A percentile compares a stretch with the other conserved stretches of the same genome.
Conservation (phyloP, 2,113 vertebrate genomes). For the Zosterops hypoxanthus region DNA sequence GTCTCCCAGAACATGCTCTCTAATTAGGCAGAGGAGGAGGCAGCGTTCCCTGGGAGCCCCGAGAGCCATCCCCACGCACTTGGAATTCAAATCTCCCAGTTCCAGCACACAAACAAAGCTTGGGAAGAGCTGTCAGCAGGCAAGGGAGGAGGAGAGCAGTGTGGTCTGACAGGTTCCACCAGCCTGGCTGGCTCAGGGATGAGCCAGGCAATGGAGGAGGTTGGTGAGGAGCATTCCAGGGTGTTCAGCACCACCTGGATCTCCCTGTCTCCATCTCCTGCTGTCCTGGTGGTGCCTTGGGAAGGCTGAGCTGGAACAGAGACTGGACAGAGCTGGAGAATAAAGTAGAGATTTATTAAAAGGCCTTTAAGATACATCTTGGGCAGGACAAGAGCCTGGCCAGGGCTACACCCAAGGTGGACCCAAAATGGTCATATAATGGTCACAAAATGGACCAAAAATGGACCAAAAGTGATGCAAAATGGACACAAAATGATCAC, state of each 20-base stretch:
- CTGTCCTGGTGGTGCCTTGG: neutral
- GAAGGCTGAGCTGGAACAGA: neutral
- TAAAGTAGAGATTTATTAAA: neutral
- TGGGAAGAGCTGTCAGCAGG: neutral
- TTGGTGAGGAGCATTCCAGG: rapidly evolving
- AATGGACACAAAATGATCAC: no score
- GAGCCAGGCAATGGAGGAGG: neutral
- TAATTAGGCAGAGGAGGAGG: neutral
- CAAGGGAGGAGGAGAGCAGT: neutral
- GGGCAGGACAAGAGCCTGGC: neutral
- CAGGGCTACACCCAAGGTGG: neutral
- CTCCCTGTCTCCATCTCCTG: neutral
- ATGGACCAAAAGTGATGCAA: no score
- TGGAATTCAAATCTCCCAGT: neutral
- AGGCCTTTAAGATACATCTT: neutral
- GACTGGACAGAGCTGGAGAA: neutral
- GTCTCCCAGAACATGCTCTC: neutral
- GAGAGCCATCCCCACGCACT: neutral
- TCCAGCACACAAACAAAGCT: neutral
- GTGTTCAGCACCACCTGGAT: neutral
- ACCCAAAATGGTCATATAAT: neutral
- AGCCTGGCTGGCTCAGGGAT: neutral
- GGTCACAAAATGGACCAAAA: neutral
- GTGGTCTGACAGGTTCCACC: constrained; percentile 14
- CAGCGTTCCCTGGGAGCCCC: neutral